A percentile compares a stretch with the other conserved stretches of the same genome.
Evolutionary conservation across 2,113 vertebrate genomes (phyloP).

Genomic region (Poeciliopsis retropinna): DNA sequence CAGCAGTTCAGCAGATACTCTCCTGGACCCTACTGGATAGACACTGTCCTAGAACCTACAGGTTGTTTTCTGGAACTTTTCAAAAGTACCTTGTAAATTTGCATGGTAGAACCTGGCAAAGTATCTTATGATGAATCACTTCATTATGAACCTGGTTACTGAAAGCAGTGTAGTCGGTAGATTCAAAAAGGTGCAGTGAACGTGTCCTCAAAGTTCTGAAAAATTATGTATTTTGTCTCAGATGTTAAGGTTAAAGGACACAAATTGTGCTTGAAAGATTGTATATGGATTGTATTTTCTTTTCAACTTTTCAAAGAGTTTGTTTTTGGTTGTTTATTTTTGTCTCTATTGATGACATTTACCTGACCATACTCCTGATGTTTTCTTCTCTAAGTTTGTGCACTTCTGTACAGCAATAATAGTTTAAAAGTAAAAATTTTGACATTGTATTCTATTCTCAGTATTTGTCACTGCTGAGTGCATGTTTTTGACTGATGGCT

Average conservation of each 20-base stretch:
- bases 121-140: neutral
- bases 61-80: neutral
- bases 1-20: neutral
- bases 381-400: conserved; percentile 11
- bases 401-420: conserved; percentile 8
- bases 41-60: neutral
- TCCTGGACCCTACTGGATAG: too few relatives aligned
- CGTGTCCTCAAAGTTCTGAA: neutral
- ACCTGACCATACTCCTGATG: conserved; percentile 9
- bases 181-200: neutral
- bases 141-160: neutral
- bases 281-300: neutral
- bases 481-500: conserved; percentile 14
- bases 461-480: conserved; percentile 26
- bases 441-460: conserved; percentile 24
- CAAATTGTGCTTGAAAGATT: neutral
- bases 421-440: conserved; percentile 26
- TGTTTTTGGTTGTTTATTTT: neutral
- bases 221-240: neutral
- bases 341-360: neutral
- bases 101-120: neutral
- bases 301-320: conserved; percentile 1
- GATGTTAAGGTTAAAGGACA: neutral
- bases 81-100: neutral
- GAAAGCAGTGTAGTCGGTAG: neutral